Conservation (phyloP, 1,140 invertebrate genomes). For the Sipha flava region DNA sequence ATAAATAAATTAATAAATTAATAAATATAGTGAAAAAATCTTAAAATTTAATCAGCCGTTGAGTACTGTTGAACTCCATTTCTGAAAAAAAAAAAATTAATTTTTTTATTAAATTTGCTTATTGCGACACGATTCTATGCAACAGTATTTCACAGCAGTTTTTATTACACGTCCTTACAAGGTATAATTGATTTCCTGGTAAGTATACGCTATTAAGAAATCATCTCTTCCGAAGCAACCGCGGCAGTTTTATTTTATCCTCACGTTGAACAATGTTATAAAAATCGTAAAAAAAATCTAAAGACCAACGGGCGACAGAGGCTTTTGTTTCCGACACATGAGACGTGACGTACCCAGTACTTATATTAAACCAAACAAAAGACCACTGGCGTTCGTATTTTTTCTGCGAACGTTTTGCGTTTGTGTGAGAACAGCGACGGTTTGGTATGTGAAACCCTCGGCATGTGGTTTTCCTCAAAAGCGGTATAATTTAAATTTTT, state of each 20-base stretch:
- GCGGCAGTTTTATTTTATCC: background rate
- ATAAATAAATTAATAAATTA: constrained; percentile 15
- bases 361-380: background rate
- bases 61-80: constrained; percentile 11
- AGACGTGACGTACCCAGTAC: too few relatives aligned
- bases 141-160: background rate
- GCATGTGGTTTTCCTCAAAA: too few relatives aligned
- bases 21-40: constrained; percentile 3
- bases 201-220: background rate
- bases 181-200: background rate
- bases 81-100: constrained; percentile 6
- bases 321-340: background rate
- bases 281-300: background rate
- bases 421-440: too few relatives aligned
- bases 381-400: too few relatives aligned
- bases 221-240: background rate
- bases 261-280: background rate
- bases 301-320: background rate
- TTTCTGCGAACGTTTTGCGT: too few relatives aligned
- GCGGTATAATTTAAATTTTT: too few relatives aligned
- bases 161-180: background rate
- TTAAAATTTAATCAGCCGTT: constrained; percentile 29
- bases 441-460: too few relatives aligned
- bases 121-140: background rate
- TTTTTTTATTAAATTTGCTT: background rate